Evolutionary conservation across 2,888 invertebrate species (phyloP).

Genomic region (Meiosimyza decipiens): DNA sequence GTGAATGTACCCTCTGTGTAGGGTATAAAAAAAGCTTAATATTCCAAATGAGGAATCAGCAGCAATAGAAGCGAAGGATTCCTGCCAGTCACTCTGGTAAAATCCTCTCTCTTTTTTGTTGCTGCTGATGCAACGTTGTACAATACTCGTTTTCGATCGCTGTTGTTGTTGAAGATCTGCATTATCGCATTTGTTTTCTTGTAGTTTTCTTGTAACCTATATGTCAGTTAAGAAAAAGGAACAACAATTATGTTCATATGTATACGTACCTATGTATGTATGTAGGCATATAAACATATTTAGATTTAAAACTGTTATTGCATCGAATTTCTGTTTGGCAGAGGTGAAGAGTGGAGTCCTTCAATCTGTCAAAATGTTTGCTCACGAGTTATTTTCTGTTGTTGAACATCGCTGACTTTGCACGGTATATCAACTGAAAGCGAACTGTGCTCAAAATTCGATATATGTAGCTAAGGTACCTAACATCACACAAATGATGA

Average conservation of each 20-base stretch:
- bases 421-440: no score
- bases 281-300: not conserved
- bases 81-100: conserved; percentile 45
- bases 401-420: no score
- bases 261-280: no score
- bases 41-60: conserved; percentile 39
- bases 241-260: no score
- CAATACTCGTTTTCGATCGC: not conserved
- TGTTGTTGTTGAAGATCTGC: not conserved
- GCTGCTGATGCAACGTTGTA: conserved; percentile 10
- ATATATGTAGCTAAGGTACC: no score
- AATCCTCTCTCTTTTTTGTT: conserved; percentile 12
- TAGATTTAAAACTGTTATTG: not conserved
- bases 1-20: no score
- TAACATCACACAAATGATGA: no score
- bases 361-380: conserved; percentile 21
- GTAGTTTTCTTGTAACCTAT: no score
- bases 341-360: conserved; percentile 12
- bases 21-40: conserved; percentile 30
- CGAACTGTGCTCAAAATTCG: no score
- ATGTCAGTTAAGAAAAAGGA: no score
- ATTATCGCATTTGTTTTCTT: no score
- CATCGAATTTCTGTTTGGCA: not conserved
- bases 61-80: conserved; percentile 41
- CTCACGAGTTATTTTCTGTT: conserved; percentile 4